These are phyloP conservation scores for Oreocharis arfaki DNA, from an alignment of 2,113 vertebrate species.

Conservation along the genomic window DNA sequence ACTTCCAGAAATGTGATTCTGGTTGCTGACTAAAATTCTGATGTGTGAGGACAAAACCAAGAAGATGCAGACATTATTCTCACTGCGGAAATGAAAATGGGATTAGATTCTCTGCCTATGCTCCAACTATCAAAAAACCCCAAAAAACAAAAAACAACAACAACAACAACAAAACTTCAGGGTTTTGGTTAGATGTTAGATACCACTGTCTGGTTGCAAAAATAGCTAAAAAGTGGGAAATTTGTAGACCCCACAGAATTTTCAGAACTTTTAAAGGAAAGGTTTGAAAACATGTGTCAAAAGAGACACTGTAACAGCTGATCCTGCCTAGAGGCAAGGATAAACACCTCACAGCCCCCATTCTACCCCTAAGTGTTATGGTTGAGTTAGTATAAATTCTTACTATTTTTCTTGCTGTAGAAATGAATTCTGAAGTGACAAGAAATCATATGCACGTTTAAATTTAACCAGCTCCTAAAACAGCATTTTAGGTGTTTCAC, in stretches of 20 bases:
- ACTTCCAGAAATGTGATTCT: neutral
- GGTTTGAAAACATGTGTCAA: fast-evolving
- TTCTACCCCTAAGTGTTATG: neutral
- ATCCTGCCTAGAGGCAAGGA: neutral
- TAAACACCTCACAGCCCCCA: neutral
- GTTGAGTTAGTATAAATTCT: neutral
- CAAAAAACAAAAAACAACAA: too few species aligned
- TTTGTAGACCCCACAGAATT: neutral
- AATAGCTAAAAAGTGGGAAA: neutral
- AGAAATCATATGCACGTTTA: neutral
- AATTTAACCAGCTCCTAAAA: neutral
- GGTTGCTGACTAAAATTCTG: neutral
- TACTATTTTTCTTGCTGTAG: neutral
- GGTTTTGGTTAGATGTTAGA: neutral
- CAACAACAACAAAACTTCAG: too few species aligned
- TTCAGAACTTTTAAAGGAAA: neutral
- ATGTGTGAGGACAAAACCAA: neutral
- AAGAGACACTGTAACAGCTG: neutral
- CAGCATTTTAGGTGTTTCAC: neutral
- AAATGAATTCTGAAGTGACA: neutral
- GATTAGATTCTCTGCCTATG: neutral
- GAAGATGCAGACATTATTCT: fast-evolving
- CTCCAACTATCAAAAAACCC: neutral
- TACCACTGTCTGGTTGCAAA: neutral
- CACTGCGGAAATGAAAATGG: neutral